Base-by-base conservation (phyloP, 2,113 vertebrate genomes). In the Gasterosteus nipponicus region DNA sequence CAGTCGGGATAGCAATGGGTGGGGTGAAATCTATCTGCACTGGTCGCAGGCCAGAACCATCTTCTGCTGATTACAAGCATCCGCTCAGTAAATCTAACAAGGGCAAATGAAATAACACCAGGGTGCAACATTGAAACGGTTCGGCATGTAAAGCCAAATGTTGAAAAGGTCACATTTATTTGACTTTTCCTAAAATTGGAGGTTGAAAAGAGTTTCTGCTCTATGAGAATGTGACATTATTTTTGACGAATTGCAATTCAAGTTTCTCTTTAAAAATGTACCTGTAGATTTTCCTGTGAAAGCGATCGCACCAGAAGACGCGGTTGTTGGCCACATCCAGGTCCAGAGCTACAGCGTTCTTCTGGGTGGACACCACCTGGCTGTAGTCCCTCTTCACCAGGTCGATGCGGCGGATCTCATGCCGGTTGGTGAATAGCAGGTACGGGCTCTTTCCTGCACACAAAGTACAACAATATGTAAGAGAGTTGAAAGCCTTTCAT, bases 211-310 rank as follows among this genome's bases (percentile, higher is more conserved):
- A 58, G 53, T 26, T 33, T 64, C 10, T n/a, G 5, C 11, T 51
- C 22, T 7, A 16, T 15, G 18, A 42, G 11, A 61, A 10, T 19
- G 14, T 54, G 0, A 35, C 44, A 38, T 42, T 7, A 1, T 7
- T 8, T 26, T 26, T 51, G 3, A 4, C 2, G 10, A 12, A 47
- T 51, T 6, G 1, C 11, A 10, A 59, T 18, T 47, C 29, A 35
- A 7, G 69, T 26, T 18, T 58, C 11, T 22, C 54, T 54, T 6
- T 29, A 10, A 31, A 60, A 2, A 0, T 44, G 69, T 79, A 99
- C 98, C 97, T 98, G 91, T 97, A 99, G 91, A 99, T 98, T 91
- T 96, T 98, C 49, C 96, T 93, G 85, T 98, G 96, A 91, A 97
- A 98, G 64, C 98, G 92, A 83, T 99, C 98, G 75, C 96, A 98